These are phyloP conservation scores for Platyura marginata DNA, from an alignment of 1,140 invertebrate species.

Conservation along the genomic window DNA sequence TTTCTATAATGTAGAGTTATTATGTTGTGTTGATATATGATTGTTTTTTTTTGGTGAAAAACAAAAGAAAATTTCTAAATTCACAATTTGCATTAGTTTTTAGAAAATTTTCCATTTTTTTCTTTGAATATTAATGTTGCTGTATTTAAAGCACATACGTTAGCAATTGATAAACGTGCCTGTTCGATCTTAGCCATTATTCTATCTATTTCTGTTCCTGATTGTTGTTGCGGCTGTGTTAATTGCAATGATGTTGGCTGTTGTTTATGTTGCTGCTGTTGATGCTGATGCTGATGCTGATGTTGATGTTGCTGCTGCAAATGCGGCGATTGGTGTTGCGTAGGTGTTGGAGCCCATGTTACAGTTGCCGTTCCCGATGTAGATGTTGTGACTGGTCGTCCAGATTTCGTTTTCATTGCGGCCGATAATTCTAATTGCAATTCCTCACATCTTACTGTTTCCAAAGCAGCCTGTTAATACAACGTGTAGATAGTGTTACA, in stretches of 20 bases:
- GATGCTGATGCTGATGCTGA: constrained; percentile 16
- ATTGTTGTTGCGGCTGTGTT: constrained; percentile 10
- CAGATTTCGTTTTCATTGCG: constrained; percentile 24
- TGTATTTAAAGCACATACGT: constrained; percentile 7
- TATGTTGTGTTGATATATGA: too few species aligned
- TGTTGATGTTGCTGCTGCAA: constrained; percentile 18
- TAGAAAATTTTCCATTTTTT: background rate
- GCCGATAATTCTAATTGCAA: constrained; percentile 66
- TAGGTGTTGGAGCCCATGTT: constrained; percentile 3
- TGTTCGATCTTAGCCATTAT: constrained; percentile 92
- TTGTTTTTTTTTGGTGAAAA: too few species aligned
- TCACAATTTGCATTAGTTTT: too few species aligned
- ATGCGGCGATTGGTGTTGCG: constrained; percentile 8
- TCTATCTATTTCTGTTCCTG: constrained; percentile 72
- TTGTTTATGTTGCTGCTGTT: constrained; percentile 15
- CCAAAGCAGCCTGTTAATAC: constrained; percentile 45
- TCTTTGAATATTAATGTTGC: background rate
- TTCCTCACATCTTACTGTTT: constrained; percentile 77
- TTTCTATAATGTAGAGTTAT: too few species aligned
- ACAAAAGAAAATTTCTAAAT: too few species aligned
- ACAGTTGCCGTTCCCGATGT: constrained; percentile 4
- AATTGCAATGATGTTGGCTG: constrained; percentile 2
- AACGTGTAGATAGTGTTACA: too few species aligned
- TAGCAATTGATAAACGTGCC: constrained; percentile 19
- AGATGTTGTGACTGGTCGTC: constrained; percentile 10